A percentile compares a stretch with the other conserved stretches of the same genome.
These are phyloP conservation scores for Enoplosus armatus DNA, from an alignment of 2,797 vertebrate species.

Conservation along the genomic window DNA sequence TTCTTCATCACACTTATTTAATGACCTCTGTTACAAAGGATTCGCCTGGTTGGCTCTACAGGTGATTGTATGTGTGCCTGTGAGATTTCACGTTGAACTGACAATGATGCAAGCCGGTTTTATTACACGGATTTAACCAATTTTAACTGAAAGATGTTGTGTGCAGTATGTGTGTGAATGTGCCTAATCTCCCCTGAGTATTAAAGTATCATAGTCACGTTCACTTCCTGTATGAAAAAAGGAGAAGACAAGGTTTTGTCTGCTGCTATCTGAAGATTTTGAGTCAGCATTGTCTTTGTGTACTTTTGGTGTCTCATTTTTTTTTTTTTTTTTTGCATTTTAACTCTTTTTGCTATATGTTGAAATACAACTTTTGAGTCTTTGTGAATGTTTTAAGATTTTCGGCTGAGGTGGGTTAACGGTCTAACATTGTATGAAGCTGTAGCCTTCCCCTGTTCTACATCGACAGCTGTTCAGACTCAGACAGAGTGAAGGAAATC, in stretches of 20 bases:
- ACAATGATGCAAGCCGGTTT: constrained; percentile 7
- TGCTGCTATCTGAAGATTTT: constrained; percentile 39
- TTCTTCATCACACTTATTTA: constrained; percentile 3
- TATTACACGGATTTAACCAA: neutral
- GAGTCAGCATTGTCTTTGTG: constrained; percentile 2
- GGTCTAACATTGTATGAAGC: neutral
- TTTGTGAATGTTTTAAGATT: neutral
- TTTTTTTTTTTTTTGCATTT: neutral
- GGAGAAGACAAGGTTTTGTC: neutral
- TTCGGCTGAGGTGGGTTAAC: neutral
- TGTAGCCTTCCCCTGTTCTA: neutral
- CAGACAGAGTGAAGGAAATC: neutral
- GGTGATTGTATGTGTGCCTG: constrained; percentile 10
- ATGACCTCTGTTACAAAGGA: constrained; percentile 4
- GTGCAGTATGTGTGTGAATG: constrained; percentile 1
- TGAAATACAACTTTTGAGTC: too few relatives aligned
- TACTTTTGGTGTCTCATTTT: neutral
- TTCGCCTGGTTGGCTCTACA: neutral
- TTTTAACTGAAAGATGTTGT: neutral
- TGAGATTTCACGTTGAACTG: neutral
- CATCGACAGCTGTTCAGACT: too few relatives aligned
- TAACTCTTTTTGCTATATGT: neutral
- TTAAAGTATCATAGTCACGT: neutral
- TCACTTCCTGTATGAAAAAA: constrained; percentile 2
- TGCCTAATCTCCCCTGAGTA: too few relatives aligned